Evolutionary conservation across 2,888 invertebrate genomes (phyloP).

Genomic region (Coelinius sp.): DNA sequence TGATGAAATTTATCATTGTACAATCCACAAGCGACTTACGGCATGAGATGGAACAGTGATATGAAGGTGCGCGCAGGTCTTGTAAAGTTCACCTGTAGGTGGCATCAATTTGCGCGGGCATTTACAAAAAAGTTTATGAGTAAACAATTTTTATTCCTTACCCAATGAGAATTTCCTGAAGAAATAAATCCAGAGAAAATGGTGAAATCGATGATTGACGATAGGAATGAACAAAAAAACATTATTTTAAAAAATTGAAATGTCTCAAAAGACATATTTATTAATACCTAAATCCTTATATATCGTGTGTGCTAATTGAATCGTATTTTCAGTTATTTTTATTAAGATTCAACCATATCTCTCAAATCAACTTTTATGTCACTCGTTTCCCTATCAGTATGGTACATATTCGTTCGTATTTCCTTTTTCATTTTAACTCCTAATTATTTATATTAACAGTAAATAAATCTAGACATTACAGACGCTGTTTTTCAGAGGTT

Average conservation of each 20-base stretch:
- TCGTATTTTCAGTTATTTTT: constrained; percentile 49
- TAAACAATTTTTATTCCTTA: neutral
- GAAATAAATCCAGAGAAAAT: neutral
- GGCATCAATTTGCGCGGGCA: neutral
- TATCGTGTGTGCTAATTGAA: constrained; percentile 64
- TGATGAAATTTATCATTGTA: constrained; percentile 2
- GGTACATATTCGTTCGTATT: constrained; percentile 65
- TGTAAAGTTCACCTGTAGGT: neutral
- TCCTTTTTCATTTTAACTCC: constrained; percentile 39
- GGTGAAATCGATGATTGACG: neutral
- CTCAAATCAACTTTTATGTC: constrained; percentile 50
- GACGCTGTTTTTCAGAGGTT: constrained; percentile 41
- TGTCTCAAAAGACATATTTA: constrained; percentile 65
- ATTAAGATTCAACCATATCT: neutral
- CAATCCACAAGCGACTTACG: neutral
- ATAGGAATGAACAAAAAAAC: constrained; percentile 33
- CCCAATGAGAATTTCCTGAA: neutral
- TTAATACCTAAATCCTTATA: constrained; percentile 63
- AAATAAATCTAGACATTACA: constrained; percentile 53
- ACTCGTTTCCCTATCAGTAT: constrained; percentile 57
- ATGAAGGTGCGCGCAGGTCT: neutral
- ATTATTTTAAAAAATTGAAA: constrained; percentile 62
- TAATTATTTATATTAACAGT: constrained; percentile 53
- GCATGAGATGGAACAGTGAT: constrained; percentile 3
- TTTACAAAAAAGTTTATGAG: too few species aligned